Evolutionary conservation across 2,113 vertebrate species (phyloP).

Genomic region (Pseudorectes ferrugineus): DNA sequence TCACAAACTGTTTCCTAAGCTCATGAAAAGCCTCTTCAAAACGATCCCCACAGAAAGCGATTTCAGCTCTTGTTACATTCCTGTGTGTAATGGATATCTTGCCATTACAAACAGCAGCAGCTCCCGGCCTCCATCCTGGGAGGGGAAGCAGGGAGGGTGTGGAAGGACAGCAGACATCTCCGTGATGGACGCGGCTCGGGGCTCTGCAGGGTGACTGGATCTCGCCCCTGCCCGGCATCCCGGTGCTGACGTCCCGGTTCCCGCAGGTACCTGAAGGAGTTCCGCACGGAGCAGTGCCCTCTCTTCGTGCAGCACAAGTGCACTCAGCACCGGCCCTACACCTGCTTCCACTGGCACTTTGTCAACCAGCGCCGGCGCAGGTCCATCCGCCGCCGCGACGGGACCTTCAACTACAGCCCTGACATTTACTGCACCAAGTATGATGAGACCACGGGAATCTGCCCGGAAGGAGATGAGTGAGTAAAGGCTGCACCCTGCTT

Average conservation of each 20-base stretch:
- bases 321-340: conserved; percentile 93
- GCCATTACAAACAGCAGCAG: background rate
- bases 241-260: background rate
- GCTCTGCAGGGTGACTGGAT: rapidly evolving
- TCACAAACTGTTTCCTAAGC: background rate
- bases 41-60: background rate
- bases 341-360: conserved; percentile 99
- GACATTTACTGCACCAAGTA: conserved; percentile 98
- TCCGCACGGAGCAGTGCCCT: conserved; percentile 96
- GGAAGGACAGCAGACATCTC: background rate
- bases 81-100: background rate
- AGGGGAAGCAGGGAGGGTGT: background rate
- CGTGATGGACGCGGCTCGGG: background rate
- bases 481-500: conserved; percentile 50
- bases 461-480: conserved; percentile 97
- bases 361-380: conserved; percentile 94
- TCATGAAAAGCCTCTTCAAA: background rate
- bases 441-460: conserved; percentile 93
- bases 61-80: background rate
- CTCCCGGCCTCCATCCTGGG: background rate
- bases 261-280: conserved; percentile 95
- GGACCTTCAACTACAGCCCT: conserved; percentile 97
- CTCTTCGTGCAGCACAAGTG: conserved; percentile 98
- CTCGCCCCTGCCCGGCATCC: background rate
- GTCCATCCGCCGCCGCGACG: conserved; percentile 92